These are phyloP conservation scores for Tricholaema leucomelas DNA, from an alignment of 2,113 vertebrate genomes.

Conservation along the genomic window DNA sequence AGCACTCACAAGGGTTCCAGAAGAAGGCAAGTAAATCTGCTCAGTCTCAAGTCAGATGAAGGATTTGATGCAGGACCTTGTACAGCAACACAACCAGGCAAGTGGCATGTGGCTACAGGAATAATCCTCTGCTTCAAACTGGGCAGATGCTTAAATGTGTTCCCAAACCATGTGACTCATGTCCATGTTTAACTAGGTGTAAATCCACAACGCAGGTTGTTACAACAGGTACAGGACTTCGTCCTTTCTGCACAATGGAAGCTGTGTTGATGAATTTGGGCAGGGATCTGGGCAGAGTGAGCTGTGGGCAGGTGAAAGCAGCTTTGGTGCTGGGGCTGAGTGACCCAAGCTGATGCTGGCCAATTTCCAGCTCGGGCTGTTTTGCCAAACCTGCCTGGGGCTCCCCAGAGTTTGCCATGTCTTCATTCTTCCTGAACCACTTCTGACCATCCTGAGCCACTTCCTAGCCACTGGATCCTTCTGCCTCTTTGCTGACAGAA, in stretches of 20 bases:
- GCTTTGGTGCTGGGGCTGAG: background rate
- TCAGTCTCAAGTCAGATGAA: background rate
- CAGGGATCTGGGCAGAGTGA: fast-evolving
- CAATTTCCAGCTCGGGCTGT: background rate
- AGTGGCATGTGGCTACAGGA: background rate
- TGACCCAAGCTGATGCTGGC: background rate
- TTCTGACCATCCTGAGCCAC: background rate
- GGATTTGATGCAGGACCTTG: background rate
- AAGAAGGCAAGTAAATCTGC: background rate
- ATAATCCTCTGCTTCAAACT: background rate
- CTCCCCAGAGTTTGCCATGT: background rate
- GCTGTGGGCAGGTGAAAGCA: background rate
- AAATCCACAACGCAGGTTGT: background rate
- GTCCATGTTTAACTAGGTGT: background rate
- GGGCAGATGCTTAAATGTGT: background rate
- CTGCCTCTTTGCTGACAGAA: background rate
- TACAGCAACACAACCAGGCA: background rate
- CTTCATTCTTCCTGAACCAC: background rate
- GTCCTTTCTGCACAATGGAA: background rate
- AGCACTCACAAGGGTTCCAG: background rate
- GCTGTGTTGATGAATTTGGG: background rate
- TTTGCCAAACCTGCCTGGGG: background rate
- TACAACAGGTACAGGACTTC: background rate
- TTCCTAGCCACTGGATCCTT: background rate
- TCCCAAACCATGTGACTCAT: background rate